Base-by-base conservation (phyloP, 2,888 invertebrate species). In the Bombylius major region DNA sequence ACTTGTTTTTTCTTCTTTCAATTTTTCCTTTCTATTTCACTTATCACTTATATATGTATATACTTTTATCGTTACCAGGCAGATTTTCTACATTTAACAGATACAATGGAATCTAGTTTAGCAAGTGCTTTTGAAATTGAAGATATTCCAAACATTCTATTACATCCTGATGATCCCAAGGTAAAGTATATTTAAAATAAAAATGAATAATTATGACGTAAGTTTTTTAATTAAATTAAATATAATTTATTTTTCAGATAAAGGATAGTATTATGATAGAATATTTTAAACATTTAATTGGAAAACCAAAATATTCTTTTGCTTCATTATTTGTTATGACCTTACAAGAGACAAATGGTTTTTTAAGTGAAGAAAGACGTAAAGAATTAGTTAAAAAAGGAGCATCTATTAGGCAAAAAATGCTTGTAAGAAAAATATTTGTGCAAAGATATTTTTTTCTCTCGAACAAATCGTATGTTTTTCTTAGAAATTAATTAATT, bases 271-370 rank as follows among this genome's bases (percentile, higher is more conserved):
- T 32, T 67, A 1, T n/a, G 9, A 14, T 70, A 32, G 76, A 77
- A 63, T 36, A 77, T 1, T 1, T 71, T 3, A 72, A 72, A 62
- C 65, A 67, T 23, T 5, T 65, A 2, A 58, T 64, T 65, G 59
- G 77, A 69, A 51, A 70, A 64, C 61, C 78, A 65, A 51, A 72
- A n/a, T 73, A 77, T 32, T 77, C 78, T 13, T 67, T 76, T 47
- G 76, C 77, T 55, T 76, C 73, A 39, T 68, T 81, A 5, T 67
- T 76, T 31, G 81, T 80, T 66, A 66, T 75, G 34, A 62, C 77
- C 8, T 67, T 80, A 31, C 63, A 68, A 42, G 65, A 68, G 49
- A 72, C 71, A 6, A 70, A 73, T 8, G 70, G 75, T 13, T 76
- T 78, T 62, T 71, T 81, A 14, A 68, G 75, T 44, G 63, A 63